Base-by-base conservation (phyloP, 2,797 vertebrate genomes). In the Taeniopygia guttata region DNA sequence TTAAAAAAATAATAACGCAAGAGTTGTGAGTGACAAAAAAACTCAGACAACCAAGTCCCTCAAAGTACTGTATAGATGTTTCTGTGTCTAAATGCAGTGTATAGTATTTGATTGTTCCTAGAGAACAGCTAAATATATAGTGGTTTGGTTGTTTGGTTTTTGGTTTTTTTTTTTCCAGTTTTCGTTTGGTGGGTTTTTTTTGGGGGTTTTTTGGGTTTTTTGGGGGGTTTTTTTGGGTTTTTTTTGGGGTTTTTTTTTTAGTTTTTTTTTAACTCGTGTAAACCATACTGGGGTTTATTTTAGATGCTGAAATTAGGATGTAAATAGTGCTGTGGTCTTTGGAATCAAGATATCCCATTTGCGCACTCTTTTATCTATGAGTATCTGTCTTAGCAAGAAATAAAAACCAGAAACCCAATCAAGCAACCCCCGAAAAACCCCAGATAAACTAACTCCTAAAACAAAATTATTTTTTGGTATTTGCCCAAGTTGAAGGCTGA, bases 11-110 rank as follows among this genome's bases (percentile, higher is more conserved):
- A 32, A 14, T 30, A 36, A 43, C 12, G 1, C 36, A 38, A 38
- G 25, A 19, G 22, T 48, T n/a, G 9, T 25, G 19, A 84, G 22
- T 51, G n/a, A 62, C 10, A 59, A 62, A 81, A 43, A 25, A 0
- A 0, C 4, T 34, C 14, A 38, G 58, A 2, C 4, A 42, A 49
- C 4, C 13, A 19, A 60, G 13, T 2, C 8, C 5, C 3, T 13
- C 0, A 7, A 66, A 87, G 70, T 23, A 2, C 38, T 84, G 1
- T 45, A 16, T 7, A 55, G 60, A 8, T 56, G 15, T 62, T 84
- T 79, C 34, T 63, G 2, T 38, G 34, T 32, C 34, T 60, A 38
- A 85, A 73, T 64, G 18, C 12, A 87, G 42, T 43, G 22, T 29
- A 4, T 58, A 46, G n/a, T 69, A 78, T 80, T 80, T 62, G 16